phyloP scores from a whole-genome alignment of 2,113 vertebrate genomes.

The Nyctibius bracteatus region DNA sequence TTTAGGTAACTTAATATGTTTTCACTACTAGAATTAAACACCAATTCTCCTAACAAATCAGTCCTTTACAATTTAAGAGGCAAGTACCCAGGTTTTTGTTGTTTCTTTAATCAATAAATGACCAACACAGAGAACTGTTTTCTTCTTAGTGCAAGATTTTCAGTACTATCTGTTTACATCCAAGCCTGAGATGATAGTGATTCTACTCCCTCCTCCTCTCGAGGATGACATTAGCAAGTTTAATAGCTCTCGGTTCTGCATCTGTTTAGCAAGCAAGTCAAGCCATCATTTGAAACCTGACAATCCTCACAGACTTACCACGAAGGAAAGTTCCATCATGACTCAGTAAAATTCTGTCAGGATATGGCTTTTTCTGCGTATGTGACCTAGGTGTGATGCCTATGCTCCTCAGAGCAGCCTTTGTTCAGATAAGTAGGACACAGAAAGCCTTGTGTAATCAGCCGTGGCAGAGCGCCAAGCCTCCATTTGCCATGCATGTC shows the following conservation, averaged over 20 bases:
- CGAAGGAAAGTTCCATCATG: constrained; percentile 46
- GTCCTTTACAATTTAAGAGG: background rate
- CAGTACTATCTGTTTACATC: background rate
- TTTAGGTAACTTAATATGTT: background rate
- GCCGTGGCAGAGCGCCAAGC: constrained; percentile 63
- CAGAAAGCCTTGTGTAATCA: constrained; percentile 46
- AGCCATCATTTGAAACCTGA: constrained; percentile 38
- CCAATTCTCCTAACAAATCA: background rate
- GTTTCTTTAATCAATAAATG: background rate
- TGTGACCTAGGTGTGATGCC: constrained; percentile 43
- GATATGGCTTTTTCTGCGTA: constrained; percentile 45
- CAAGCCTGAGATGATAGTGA: background rate
- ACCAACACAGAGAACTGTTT: background rate
- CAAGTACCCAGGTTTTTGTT: background rate
- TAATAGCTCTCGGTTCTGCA: background rate
- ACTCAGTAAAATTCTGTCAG: constrained; percentile 44
- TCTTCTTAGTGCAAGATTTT: background rate
- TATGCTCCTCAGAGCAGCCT: constrained; percentile 27
- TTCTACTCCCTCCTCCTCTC: background rate
- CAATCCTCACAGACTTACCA: constrained; percentile 60
- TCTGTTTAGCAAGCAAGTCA: background rate
- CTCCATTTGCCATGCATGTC: constrained; percentile 55
- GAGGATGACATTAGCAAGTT: background rate
- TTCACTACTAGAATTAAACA: background rate
- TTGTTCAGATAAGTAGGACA: constrained; percentile 61